These are phyloP conservation scores for Alligator mississippiensis DNA, from an alignment of 2,113 vertebrate genomes.

Conservation along the genomic window DNA sequence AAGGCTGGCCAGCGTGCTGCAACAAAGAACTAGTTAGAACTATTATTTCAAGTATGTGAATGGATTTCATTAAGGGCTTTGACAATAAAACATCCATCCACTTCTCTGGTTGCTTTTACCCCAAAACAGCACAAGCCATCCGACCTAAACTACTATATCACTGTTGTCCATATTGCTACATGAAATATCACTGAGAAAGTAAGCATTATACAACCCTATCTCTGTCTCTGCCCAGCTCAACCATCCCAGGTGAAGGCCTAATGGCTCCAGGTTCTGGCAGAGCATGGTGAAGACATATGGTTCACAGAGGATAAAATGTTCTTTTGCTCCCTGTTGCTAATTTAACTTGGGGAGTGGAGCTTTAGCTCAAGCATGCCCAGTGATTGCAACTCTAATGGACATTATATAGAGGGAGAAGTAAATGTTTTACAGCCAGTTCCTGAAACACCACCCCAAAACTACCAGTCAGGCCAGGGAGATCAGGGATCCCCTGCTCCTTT, in stretches of 20 bases:
- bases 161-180: background rate
- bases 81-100: background rate
- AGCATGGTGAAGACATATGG: background rate
- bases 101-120: background rate
- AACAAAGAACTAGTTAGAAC: background rate
- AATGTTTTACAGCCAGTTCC: background rate
- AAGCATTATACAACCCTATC: background rate
- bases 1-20: background rate
- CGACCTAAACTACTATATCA: rapidly evolving
- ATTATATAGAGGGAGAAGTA: background rate
- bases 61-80: too few relatives aligned
- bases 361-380: background rate
- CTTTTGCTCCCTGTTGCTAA: background rate
- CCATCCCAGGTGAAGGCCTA: background rate
- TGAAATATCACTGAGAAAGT: background rate
- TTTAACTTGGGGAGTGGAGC: background rate
- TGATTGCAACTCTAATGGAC: background rate
- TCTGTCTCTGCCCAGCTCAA: background rate
- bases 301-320: background rate
- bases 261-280: background rate
- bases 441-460: background rate
- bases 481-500: background rate
- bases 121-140: background rate
- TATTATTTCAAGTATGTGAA: background rate
- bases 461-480: background rate